A percentile compares a stretch with the other conserved stretches of the same genome.
phyloP scores from a whole-genome alignment of 2,113 vertebrate species.

The Mesocricetus auratus region DNA sequence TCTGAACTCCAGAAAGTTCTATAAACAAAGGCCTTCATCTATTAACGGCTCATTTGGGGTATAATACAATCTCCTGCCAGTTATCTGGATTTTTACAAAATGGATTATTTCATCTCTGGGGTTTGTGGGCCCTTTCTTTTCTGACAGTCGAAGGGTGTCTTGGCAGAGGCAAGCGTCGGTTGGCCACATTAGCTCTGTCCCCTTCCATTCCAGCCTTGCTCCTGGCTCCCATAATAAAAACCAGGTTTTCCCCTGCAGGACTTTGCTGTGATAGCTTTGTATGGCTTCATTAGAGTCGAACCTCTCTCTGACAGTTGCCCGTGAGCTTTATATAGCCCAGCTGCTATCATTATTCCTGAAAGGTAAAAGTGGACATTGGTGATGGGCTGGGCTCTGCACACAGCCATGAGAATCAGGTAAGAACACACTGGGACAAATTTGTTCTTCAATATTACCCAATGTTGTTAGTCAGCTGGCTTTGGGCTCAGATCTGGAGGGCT shows the following conservation, averaged over 20 bases:
- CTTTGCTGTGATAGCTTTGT: neutral
- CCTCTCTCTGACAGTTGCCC: neutral
- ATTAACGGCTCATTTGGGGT: neutral
- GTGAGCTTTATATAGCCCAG: neutral
- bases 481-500: neutral
- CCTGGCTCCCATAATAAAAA: neutral
- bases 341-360: neutral
- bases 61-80: neutral
- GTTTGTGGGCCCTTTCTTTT: neutral
- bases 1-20: neutral
- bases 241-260: neutral
- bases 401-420: neutral
- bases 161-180: neutral
- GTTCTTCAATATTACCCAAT: neutral
- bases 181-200: neutral
- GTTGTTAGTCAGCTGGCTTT: neutral
- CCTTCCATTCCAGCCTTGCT: rapidly evolving
- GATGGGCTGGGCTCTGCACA: rapidly evolving
- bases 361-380: neutral
- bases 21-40: neutral
- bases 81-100: neutral
- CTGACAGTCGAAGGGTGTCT: neutral
- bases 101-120: neutral
- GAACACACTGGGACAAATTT: rapidly evolving
- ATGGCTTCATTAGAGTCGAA: neutral